Conservation (phyloP, 2,888 invertebrate species). For the Cantharis nigra region DNA sequence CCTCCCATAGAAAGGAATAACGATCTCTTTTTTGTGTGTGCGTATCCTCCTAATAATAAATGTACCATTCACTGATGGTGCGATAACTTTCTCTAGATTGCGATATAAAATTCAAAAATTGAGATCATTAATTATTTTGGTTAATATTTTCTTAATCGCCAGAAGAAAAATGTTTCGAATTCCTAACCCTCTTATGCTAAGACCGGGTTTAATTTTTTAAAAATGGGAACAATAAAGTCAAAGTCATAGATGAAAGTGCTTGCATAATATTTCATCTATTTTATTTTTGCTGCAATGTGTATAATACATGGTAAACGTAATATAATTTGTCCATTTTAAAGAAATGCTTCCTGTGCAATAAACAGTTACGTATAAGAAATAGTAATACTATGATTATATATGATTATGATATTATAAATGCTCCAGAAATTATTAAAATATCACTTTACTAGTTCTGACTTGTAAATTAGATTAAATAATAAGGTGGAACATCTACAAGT, state of each 20-base stretch:
- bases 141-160: not conserved
- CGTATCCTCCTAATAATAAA: not conserved
- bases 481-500: not conserved
- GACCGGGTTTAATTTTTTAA: not conserved
- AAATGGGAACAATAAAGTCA: not conserved
- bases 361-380: not conserved
- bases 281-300: not conserved
- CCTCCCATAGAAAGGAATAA: not conserved
- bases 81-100: not conserved
- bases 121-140: not conserved
- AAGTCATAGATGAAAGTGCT: not conserved
- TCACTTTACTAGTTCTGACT: not conserved
- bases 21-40: not conserved
- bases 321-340: not conserved
- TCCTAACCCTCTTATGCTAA: not conserved
- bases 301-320: not conserved
- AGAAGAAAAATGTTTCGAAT: not conserved
- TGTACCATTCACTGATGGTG: not conserved
- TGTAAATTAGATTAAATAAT: not conserved
- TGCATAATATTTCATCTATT: not conserved
- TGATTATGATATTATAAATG: not conserved
- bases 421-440: not conserved
- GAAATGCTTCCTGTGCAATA: not conserved
- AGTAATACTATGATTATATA: not conserved
- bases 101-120: not conserved